Evolutionary conservation across 1,140 invertebrate genomes (phyloP).

Genomic region (Caligus rogercresseyi): DNA sequence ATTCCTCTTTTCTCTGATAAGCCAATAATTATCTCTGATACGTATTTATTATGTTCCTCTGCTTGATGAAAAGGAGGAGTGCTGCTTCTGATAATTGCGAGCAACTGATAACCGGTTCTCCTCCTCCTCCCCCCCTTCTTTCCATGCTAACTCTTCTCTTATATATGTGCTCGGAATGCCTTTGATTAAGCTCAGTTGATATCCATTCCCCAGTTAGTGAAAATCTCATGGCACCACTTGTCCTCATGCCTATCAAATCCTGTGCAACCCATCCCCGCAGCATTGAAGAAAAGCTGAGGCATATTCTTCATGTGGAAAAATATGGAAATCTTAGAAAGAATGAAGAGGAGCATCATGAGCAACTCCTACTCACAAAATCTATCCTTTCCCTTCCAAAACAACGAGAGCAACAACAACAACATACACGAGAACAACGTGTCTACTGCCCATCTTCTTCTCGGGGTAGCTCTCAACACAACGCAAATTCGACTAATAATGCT

Average conservation of each 20-base stretch:
- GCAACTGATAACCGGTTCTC: background rate
- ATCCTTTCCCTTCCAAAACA: too few species aligned
- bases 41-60: background rate
- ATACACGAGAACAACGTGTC: too few species aligned
- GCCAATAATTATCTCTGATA: slow-evolving; percentile 1
- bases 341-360: background rate
- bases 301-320: background rate
- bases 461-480: too few species aligned
- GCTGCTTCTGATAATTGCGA: background rate
- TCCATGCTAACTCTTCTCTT: too few species aligned
- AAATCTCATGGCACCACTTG: background rate
- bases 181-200: background rate
- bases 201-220: background rate
- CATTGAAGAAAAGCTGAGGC: background rate
- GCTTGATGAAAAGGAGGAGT: background rate
- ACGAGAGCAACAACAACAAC: too few species aligned
- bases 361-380: too few species aligned
- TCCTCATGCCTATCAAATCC: background rate
- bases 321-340: background rate
- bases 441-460: too few species aligned
- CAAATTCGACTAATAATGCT: too few species aligned
- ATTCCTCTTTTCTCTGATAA: too few species aligned
- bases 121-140: too few species aligned
- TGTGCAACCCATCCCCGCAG: background rate
- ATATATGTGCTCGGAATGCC: background rate